Evolutionary conservation across 2,113 vertebrate species (phyloP).

Genomic region (Cervus canadensis): DNA sequence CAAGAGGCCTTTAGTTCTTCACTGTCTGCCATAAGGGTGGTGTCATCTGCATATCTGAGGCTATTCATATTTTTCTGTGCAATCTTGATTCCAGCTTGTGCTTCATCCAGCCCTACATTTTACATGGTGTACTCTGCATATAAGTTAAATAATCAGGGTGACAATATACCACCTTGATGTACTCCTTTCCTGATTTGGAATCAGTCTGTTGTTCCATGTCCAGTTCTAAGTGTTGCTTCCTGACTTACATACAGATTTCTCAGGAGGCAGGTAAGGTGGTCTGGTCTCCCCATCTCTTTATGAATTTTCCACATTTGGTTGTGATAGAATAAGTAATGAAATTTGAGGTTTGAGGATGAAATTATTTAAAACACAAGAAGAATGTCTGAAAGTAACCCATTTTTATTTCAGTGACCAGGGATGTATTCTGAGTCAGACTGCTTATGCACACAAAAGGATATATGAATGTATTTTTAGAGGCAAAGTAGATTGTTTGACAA

Average conservation of each 20-base stretch:
- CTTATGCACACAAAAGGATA: not conserved
- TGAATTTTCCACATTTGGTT: not conserved
- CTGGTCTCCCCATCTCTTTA: not conserved
- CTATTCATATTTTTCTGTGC: not conserved
- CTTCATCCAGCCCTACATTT: not conserved
- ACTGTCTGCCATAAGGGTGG: not conserved
- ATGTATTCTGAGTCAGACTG: not conserved
- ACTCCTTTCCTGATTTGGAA: not conserved
- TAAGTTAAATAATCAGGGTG: not conserved
- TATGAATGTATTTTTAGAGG: not conserved
- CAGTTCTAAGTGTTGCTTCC: not conserved
- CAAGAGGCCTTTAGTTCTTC: not conserved
- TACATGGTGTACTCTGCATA: not conserved
- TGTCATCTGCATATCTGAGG: not conserved
- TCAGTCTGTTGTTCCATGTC: not conserved
- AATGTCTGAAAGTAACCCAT: not conserved
- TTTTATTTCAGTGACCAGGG: not conserved
- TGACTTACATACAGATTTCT: not conserved
- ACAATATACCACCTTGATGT: not conserved
- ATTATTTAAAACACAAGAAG: slow-evolving; percentile 15
- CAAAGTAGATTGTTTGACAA: not conserved
- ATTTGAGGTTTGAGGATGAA: not conserved
- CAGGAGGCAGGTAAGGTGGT: not conserved
- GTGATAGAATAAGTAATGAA: not conserved
- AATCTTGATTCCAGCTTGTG: not conserved